phyloP scores from a whole-genome alignment of 2,888 invertebrate species.

The Lampropteryx suffumata region DNA sequence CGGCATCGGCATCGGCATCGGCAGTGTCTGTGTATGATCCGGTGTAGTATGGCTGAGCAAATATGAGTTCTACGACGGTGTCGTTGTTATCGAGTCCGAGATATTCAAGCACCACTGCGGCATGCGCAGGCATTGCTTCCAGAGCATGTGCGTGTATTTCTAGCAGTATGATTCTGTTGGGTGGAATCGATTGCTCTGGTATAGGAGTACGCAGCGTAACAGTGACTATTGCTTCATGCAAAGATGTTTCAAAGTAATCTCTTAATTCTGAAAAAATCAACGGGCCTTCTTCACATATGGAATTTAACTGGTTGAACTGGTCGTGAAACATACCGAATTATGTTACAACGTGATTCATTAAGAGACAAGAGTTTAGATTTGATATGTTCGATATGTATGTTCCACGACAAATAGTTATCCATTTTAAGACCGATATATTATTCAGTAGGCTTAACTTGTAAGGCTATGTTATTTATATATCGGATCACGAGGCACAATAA shows the following conservation, averaged over 20 bases:
- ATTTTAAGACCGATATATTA: too few relatives aligned
- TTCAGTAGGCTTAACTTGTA: too few relatives aligned
- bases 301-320: too few relatives aligned
- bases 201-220: conserved; percentile 18
- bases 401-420: too few relatives aligned
- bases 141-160: conserved; percentile 12
- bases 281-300: too few relatives aligned
- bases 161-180: conserved; percentile 8
- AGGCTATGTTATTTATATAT: too few relatives aligned
- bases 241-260: conserved; percentile 21
- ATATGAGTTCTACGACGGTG: conserved; percentile 36
- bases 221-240: conserved; percentile 22
- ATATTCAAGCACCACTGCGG: conserved; percentile 17
- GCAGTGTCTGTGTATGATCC: conserved; percentile 32
- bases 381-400: too few relatives aligned
- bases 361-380: too few relatives aligned
- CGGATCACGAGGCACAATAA: too few relatives aligned
- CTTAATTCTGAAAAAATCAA: conserved; percentile 31
- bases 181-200: conserved; percentile 15
- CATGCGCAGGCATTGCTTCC: conserved; percentile 6
- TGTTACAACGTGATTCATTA: too few relatives aligned
- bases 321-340: too few relatives aligned
- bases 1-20: conserved; percentile 18
- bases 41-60: conserved; percentile 38
- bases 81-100: not conserved